These are phyloP conservation scores for Chouioia cunea DNA, from an alignment of 2,888 invertebrate species.

Conservation along the genomic window DNA sequence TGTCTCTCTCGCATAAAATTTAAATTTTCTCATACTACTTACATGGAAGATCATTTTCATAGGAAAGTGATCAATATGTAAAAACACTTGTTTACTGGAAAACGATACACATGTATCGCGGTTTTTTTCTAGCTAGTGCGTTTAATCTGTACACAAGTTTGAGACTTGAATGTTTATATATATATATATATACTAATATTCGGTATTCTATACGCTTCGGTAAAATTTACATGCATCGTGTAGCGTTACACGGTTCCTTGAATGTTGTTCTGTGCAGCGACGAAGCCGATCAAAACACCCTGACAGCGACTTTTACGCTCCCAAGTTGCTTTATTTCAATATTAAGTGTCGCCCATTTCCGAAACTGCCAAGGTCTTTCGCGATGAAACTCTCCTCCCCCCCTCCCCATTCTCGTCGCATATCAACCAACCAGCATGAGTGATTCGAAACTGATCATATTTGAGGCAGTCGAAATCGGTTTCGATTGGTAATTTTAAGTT, in stretches of 20 bases:
- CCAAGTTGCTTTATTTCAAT: constrained; percentile 18
- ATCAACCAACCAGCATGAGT: too few relatives aligned
- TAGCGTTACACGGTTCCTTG: constrained; percentile 46
- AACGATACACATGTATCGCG: constrained; percentile 42
- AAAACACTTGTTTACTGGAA: constrained; percentile 30
- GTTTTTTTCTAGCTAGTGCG: constrained; percentile 41
- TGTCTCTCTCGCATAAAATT: too few relatives aligned
- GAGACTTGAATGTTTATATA: too few relatives aligned
- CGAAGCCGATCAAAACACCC: constrained; percentile 57
- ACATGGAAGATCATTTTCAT: too few relatives aligned
- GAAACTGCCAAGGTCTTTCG: constrained; percentile 13
- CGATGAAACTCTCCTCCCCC: too few relatives aligned
- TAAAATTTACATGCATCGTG: constrained; percentile 37
- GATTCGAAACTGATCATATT: too few relatives aligned
- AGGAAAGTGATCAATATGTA: too few relatives aligned
- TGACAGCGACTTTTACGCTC: constrained; percentile 32
- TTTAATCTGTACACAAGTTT: constrained; percentile 35
- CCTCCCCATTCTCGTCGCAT: too few relatives aligned
- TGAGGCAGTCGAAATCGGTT: too few relatives aligned
- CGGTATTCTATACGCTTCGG: constrained; percentile 5
- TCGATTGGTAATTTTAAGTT: too few relatives aligned
- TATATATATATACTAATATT: constrained; percentile 17
- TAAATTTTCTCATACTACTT: too few relatives aligned
- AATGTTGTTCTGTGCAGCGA: constrained; percentile 50
- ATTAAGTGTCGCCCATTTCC: constrained; percentile 37